These are phyloP conservation scores for Ypsolopha sequella DNA, from an alignment of 2,888 invertebrate genomes.

Conservation along the genomic window DNA sequence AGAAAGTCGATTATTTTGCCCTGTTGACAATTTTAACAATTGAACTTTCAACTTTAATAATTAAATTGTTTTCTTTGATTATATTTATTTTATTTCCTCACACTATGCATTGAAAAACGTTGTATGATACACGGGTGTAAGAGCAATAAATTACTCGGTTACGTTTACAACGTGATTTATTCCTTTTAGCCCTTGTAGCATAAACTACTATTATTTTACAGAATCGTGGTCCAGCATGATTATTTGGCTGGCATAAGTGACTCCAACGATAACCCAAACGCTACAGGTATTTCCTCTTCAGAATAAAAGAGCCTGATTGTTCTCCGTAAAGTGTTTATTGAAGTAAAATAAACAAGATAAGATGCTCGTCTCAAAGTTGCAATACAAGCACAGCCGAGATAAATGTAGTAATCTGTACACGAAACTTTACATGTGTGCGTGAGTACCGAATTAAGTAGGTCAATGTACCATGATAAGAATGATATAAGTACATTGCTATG, in stretches of 20 bases:
- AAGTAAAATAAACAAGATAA: conserved; percentile 48
- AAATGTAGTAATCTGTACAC: neutral
- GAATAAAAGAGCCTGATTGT: conserved; percentile 1
- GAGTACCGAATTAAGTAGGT: conserved; percentile 48
- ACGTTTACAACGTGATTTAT: too few species aligned
- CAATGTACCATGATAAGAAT: conserved; percentile 55
- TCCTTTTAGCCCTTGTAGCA: too few species aligned
- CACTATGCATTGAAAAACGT: too few species aligned
- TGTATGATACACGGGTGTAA: too few species aligned
- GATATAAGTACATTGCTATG: conserved; percentile 35
- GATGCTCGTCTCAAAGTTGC: conserved; percentile 11
- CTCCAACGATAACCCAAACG: neutral
- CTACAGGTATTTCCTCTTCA: neutral
- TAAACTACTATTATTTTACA: too few species aligned
- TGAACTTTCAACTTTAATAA: too few species aligned
- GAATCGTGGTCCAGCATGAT: too few species aligned
- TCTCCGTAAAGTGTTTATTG: neutral
- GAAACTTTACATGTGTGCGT: conserved; percentile 37
- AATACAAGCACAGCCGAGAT: neutral
- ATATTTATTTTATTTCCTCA: too few species aligned
- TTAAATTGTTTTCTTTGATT: too few species aligned
- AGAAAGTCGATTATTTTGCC: too few species aligned
- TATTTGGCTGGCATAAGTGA: neutral
- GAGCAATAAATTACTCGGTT: too few species aligned
- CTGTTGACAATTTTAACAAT: too few species aligned